These are phyloP conservation scores for Odocoileus virginianus DNA, from an alignment of 2,113 vertebrate species.

Conservation along the genomic window DNA sequence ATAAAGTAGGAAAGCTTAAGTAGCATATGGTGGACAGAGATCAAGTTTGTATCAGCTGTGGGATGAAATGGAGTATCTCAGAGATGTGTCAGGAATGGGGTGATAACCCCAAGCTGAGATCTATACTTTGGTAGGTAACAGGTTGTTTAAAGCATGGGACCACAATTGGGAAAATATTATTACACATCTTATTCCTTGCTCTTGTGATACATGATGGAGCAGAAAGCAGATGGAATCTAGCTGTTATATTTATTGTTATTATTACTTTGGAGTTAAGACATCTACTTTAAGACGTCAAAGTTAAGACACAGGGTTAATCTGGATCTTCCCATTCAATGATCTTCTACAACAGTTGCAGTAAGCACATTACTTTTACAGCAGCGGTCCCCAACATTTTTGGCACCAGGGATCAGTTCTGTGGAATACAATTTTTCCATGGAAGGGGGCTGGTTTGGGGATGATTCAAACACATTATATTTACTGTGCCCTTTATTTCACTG, in stretches of 20 bases:
- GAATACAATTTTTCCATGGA: background rate
- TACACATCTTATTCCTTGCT: background rate
- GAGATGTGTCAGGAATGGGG: background rate
- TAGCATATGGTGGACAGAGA: background rate
- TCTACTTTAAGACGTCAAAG: background rate
- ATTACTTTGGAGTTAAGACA: background rate
- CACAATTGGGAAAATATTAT: background rate
- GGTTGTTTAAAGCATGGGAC: background rate
- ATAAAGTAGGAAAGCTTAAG: background rate
- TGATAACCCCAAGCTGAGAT: background rate
- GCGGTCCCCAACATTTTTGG: background rate
- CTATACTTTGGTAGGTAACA: background rate
- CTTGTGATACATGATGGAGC: background rate
- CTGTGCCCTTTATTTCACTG: background rate
- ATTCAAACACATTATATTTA: background rate
- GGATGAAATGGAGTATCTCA: background rate
- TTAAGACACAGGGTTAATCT: background rate
- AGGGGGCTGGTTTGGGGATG: background rate
- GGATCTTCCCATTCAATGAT: background rate
- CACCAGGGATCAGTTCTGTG: background rate
- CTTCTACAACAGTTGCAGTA: background rate
- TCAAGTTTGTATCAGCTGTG: background rate
- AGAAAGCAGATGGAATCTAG: background rate
- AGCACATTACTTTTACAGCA: background rate
- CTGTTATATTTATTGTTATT: background rate